Conservation (phyloP, 2,888 invertebrate species). For the Heteropelma amictum region DNA sequence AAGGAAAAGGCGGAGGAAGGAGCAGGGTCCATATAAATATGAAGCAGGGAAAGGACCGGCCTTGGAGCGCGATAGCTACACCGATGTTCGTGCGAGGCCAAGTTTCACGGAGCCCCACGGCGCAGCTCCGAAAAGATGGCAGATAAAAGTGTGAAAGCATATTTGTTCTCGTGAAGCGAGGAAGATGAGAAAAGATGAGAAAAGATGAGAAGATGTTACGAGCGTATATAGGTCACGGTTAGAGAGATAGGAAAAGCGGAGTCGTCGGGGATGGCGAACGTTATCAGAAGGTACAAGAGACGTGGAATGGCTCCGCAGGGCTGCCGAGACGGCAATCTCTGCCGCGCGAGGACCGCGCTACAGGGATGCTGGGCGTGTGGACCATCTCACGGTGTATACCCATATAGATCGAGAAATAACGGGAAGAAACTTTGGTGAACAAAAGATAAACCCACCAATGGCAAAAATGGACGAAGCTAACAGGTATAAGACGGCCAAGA, state of each 20-base stretch:
- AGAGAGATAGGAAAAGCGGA: not conserved
- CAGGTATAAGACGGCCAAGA: too few relatives aligned
- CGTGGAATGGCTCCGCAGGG: conserved; percentile 29
- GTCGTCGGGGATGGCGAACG: not conserved
- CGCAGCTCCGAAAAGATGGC: not conserved
- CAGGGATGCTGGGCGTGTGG: too few relatives aligned
- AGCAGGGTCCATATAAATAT: not conserved
- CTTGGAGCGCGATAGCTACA: not conserved
- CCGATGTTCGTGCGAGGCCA: too few relatives aligned
- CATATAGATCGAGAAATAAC: too few relatives aligned
- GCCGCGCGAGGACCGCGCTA: too few relatives aligned
- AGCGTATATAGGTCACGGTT: not conserved
- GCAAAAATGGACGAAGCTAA: conserved; percentile 11
- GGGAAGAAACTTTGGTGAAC: not conserved
- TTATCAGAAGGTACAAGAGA: conserved; percentile 37
- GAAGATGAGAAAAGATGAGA: not conserved
- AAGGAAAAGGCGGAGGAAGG: not conserved
- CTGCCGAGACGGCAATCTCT: conserved; percentile 35
- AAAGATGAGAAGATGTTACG: not conserved
- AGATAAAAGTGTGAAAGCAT: conserved; percentile 17
- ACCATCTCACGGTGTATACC: too few relatives aligned
- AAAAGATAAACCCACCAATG: not conserved
- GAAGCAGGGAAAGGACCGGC: not conserved
- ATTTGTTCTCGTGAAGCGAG: not conserved
- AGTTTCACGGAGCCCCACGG: not conserved